A percentile compares a stretch with the other conserved stretches of the same genome.
Conservation (phyloP, 2,888 invertebrate species). For the Syrista parreyssii region DNA sequence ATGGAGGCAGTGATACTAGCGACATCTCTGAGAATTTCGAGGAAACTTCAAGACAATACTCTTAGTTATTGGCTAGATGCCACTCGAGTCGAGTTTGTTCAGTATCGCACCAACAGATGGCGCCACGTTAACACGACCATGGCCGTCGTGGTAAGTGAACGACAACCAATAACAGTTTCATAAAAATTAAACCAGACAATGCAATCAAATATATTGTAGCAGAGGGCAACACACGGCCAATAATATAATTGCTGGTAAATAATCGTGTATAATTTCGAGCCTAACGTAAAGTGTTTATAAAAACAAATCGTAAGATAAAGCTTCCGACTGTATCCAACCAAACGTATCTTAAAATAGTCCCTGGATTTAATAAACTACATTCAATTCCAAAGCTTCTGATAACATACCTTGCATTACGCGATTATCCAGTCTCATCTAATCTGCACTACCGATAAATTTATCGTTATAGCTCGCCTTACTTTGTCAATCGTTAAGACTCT, state of each 20-base stretch:
- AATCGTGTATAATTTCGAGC: neutral
- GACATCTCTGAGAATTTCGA: neutral
- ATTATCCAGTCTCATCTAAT: neutral
- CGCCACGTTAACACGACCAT: neutral
- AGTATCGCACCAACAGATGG: neutral
- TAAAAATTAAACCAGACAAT: too few species aligned
- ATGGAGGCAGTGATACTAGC: neutral
- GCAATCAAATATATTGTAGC: too few species aligned
- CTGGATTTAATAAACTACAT: neutral
- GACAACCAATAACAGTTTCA: too few species aligned
- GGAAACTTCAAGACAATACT: neutral
- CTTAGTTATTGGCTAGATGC: neutral
- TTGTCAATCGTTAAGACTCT: neutral
- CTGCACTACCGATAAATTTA: neutral
- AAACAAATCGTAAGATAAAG: neutral
- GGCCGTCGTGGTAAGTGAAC: neutral
- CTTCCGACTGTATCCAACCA: neutral
- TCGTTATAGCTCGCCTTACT: neutral
- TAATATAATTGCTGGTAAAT: neutral
- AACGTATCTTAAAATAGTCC: neutral
- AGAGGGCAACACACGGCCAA: neutral
- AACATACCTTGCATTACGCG: neutral
- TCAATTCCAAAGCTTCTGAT: neutral
- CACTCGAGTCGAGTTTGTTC: neutral
- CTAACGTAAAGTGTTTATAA: neutral